These are phyloP conservation scores for Hydrolagus affinis DNA, from an alignment of 2,113 vertebrate species.

Conservation along the genomic window DNA sequence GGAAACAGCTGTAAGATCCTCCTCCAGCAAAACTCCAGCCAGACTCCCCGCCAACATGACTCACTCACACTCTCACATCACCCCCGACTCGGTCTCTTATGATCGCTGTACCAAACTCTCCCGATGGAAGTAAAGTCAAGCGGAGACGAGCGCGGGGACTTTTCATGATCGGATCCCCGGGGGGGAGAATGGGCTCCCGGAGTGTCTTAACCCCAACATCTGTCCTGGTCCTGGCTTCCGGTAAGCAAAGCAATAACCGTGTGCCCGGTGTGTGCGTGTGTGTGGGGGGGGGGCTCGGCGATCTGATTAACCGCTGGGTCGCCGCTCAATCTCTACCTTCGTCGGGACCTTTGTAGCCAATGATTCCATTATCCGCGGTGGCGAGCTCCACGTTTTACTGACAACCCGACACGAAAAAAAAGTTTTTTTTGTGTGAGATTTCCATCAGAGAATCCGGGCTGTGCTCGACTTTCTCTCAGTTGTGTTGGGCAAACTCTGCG, in stretches of 20 bases:
- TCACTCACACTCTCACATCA: background rate
- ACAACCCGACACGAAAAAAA: too few relatives aligned
- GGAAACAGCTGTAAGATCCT: slow-evolving; percentile 63
- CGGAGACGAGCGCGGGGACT: background rate
- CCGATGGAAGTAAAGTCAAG: background rate
- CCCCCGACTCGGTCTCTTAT: background rate
- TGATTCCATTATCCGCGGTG: too few relatives aligned
- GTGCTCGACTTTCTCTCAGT: background rate
- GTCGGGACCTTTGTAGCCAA: background rate
- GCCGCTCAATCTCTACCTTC: background rate
- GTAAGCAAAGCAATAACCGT: slow-evolving; percentile 56
- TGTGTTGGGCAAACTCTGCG: background rate
- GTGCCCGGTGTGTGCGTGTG: too few relatives aligned
- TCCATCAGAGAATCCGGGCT: too few relatives aligned
- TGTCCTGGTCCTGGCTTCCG: slow-evolving; percentile 54
- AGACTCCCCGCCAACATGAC: slow-evolving; percentile 31
- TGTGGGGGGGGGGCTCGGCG: background rate
- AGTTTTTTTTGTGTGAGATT: too few relatives aligned
- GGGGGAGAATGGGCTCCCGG: slow-evolving; percentile 55
- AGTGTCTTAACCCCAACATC: slow-evolving; percentile 40
- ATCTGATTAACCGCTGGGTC: background rate
- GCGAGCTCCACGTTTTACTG: background rate
- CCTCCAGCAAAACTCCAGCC: slow-evolving; percentile 46
- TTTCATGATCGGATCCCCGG: slow-evolving; percentile 38
- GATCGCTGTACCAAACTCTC: background rate